A percentile compares a stretch with the other conserved stretches of the same genome.
phyloP scores from a whole-genome alignment of 2,797 vertebrate genomes.

The Monodelphis domestica region DNA sequence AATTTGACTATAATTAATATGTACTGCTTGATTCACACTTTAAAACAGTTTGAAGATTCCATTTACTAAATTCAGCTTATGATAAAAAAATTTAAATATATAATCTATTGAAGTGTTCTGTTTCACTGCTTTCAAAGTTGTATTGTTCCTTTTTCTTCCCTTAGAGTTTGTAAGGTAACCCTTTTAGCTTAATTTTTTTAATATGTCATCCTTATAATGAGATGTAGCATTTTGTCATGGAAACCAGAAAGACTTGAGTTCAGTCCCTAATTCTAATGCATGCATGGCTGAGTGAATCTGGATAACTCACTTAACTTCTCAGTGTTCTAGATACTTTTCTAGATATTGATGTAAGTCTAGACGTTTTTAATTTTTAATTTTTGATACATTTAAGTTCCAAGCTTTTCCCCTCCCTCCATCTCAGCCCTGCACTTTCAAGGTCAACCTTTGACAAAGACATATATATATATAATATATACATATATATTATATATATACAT shows the following conservation, averaged over 20 bases:
- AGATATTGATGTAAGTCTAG: too few relatives aligned
- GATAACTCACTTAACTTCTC: not conserved
- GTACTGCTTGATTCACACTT: slow-evolving; percentile 56
- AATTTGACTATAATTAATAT: slow-evolving; percentile 63
- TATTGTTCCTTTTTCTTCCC: slow-evolving; percentile 53
- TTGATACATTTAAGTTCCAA: too few relatives aligned
- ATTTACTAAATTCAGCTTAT: slow-evolving; percentile 66
- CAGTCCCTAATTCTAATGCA: not conserved
- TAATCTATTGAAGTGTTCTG: slow-evolving; percentile 51
- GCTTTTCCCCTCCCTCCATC: too few relatives aligned
- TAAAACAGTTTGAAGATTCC: slow-evolving; percentile 60
- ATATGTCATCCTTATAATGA: not conserved
- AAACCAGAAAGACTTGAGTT: not conserved
- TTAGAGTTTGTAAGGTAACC: slow-evolving; percentile 37
- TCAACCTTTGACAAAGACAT: too few relatives aligned
- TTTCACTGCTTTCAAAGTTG: slow-evolving; percentile 64
- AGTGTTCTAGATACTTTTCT: not conserved
- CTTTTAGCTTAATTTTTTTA: slow-evolving; percentile 55
- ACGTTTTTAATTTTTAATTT: too few relatives aligned
- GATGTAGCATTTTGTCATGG: not conserved
- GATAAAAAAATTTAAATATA: slow-evolving; percentile 56
- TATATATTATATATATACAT: too few relatives aligned
- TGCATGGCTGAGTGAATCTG: not conserved
- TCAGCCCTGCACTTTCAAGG: too few relatives aligned
- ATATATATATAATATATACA: too few relatives aligned